Base-by-base conservation (phyloP, 2,888 invertebrate genomes). In the Patella ulyssiponensis region DNA sequence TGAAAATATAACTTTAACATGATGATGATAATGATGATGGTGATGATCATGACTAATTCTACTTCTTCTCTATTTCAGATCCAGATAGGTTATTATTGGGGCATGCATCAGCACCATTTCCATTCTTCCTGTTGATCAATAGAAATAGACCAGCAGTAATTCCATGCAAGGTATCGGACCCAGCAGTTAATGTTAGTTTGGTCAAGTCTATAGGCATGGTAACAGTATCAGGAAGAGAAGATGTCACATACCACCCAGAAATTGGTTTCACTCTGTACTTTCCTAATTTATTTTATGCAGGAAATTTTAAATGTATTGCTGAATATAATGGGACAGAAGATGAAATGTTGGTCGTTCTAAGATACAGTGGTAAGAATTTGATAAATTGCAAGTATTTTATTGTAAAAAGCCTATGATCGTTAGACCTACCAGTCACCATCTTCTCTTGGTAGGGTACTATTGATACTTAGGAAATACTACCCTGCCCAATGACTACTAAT, bases 151-250 rank as follows among this genome's bases (percentile, higher is more conserved):
- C 71, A 7, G 77, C 76, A 15, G 58, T 78, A n/a, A 71, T 87
- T 14, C 84, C 85, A 0, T 87, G 87, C 69, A 76, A 79, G 51
- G 81, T 82, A 7, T 83, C 85, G 20, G 80, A 84, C 53, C 87
- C 88, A 0, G 44, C 78, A 7, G 71, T 83, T 23, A 80, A 80
- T 33, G 85, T 88, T 53, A 80, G 79, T 1, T 79, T 87, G 15
- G 17, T 70, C 12, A 79, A 78, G 33, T 15, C 12, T 17, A 64
- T 56, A 23, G 71, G 71, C 4, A 17, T 52, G 11, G 53, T 80
- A 33, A 73, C 72, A 5, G 64, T 79, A 7, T 58, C 74, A 27
- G 71, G 77, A 53, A 52, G 76, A 9, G 80, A 84, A 52, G 84
- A 80, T 11, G 81, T 86, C 17, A 75, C 71, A 9, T 85, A 83